phyloP scores from a whole-genome alignment of 2,888 invertebrate species.

The Furcula furcula region DNA sequence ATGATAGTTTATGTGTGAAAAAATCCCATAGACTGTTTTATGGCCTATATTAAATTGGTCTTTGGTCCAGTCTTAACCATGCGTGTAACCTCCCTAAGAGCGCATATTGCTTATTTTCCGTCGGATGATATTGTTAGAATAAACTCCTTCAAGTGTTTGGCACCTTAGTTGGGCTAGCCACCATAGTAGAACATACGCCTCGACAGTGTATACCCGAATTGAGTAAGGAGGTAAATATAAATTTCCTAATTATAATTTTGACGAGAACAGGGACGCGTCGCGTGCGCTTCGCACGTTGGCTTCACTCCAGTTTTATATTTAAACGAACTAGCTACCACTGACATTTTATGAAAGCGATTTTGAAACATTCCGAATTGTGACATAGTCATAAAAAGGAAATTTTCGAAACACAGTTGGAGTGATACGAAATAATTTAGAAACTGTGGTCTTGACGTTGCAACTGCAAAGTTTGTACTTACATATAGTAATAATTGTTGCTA shows the following conservation, averaged over 20 bases:
- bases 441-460: too few relatives aligned
- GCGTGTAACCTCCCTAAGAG: too few relatives aligned
- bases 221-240: constrained; percentile 56
- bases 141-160: background rate
- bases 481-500: too few relatives aligned
- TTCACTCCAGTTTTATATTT: constrained; percentile 65
- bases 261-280: constrained; percentile 58
- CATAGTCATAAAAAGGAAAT: constrained; percentile 23
- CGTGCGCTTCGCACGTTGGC: constrained; percentile 55
- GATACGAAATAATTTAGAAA: too few relatives aligned
- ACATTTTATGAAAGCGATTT: constrained; percentile 57
- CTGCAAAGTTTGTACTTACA: too few relatives aligned
- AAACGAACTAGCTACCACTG: constrained; percentile 52
- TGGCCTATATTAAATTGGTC: too few relatives aligned
- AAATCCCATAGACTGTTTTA: too few relatives aligned
- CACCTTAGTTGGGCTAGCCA: background rate
- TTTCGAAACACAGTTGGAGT: too few relatives aligned
- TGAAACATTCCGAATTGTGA: constrained; percentile 39
- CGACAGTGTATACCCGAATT: constrained; percentile 28
- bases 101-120: constrained; percentile 11
- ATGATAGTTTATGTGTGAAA: too few relatives aligned
- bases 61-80: too few relatives aligned
- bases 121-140: constrained; percentile 5
- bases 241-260: constrained; percentile 75
- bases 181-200: background rate